These are phyloP conservation scores for Microctonus hyperodae DNA, from an alignment of 2,888 invertebrate genomes.

Conservation along the genomic window DNA sequence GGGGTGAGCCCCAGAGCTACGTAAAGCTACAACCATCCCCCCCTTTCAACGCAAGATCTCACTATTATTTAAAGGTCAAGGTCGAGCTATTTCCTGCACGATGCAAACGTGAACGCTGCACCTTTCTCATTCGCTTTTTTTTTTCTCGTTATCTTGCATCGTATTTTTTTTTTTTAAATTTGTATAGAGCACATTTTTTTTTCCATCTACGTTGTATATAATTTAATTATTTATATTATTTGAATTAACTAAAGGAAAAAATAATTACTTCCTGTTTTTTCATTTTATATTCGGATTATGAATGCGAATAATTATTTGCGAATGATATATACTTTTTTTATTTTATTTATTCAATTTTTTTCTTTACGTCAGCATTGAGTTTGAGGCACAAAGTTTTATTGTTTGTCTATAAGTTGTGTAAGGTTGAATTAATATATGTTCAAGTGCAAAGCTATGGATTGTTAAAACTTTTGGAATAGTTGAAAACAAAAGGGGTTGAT, in stretches of 20 bases:
- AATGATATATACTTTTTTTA: too few relatives aligned
- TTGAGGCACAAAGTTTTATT: too few relatives aligned
- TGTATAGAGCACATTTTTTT: too few relatives aligned
- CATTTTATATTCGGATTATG: too few relatives aligned
- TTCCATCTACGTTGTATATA: background rate
- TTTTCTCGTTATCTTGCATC: slow-evolving; percentile 38
- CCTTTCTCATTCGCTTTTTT: background rate
- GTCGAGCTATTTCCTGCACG: slow-evolving; percentile 57
- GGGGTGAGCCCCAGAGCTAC: slow-evolving; percentile 36
- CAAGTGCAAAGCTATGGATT: slow-evolving; percentile 44
- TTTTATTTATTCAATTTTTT: too few relatives aligned
- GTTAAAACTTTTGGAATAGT: slow-evolving; percentile 43
- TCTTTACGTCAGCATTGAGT: too few relatives aligned
- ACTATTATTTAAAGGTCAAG: slow-evolving; percentile 55
- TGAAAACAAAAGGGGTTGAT: slow-evolving; percentile 40
- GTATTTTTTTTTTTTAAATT: too few relatives aligned
- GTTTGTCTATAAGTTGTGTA: slow-evolving; percentile 1
- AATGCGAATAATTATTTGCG: too few relatives aligned
- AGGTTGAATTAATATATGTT: slow-evolving; percentile 37
- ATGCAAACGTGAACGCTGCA: slow-evolving; percentile 40
- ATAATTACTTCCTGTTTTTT: too few relatives aligned
- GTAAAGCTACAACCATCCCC: slow-evolving; percentile 33
- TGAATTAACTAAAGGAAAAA: too few relatives aligned
- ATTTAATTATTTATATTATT: too few relatives aligned
- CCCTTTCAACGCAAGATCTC: slow-evolving; percentile 47